Percentiles rank a stretch among this genome's conserved stretches.
Conservation (phyloP, 2,797 vertebrate genomes). For the Rhinella marina region DNA sequence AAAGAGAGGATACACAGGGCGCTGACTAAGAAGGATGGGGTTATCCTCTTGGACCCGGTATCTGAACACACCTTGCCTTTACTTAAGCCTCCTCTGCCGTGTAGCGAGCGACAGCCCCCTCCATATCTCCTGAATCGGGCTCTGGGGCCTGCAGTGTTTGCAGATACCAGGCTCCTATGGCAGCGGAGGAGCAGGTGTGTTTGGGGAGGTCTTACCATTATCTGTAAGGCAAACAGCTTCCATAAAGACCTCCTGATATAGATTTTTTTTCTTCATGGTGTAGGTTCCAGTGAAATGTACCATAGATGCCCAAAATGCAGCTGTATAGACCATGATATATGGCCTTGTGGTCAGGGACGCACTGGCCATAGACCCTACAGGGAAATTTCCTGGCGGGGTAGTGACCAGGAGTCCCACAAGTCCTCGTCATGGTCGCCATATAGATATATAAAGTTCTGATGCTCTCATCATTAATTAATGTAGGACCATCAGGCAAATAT, state of each 20-base stretch:
- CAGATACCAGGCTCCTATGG: conserved; percentile 36
- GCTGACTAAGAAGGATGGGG: conserved; percentile 52
- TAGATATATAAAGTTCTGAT: too few relatives aligned
- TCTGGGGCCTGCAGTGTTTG: conserved; percentile 45
- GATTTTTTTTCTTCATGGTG: conserved; percentile 14
- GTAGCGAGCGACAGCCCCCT: conserved; percentile 4
- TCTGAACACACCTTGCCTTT: conserved; percentile 49
- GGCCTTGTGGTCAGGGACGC: neutral
- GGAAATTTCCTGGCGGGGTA: too few relatives aligned
- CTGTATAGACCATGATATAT: neutral
- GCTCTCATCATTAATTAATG: too few relatives aligned
- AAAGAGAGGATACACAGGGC: conserved; percentile 36
- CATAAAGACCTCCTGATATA: conserved; percentile 12
- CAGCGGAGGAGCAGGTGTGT: conserved; percentile 50
- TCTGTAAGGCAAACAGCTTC: conserved; percentile 47
- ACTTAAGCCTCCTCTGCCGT: conserved; percentile 30
- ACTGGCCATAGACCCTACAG: too few relatives aligned
- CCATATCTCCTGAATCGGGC: conserved; percentile 1
- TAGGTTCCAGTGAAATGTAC: neutral
- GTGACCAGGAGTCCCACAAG: too few relatives aligned
- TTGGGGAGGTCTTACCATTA: conserved; percentile 54
- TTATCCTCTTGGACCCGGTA: conserved; percentile 13
- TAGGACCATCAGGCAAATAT: too few relatives aligned
- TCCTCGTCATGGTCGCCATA: too few relatives aligned
- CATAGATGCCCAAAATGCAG: neutral